Conservation (phyloP, 92 coral and sea anemone genomes). For the Plumapathes pennacea region DNA sequence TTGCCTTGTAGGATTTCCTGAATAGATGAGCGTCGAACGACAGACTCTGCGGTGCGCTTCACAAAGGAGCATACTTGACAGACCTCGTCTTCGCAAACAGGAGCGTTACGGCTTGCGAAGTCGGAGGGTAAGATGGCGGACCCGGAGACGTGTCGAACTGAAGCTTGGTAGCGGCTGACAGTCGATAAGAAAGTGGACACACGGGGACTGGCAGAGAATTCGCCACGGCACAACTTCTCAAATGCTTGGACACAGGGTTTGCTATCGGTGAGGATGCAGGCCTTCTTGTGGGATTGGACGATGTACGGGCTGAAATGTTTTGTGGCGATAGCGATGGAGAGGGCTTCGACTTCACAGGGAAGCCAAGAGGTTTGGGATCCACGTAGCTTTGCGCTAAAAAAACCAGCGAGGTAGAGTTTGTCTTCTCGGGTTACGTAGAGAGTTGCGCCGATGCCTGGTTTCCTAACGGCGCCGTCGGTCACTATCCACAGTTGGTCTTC, state of each 20-base stretch:
- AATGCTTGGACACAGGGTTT: constrained; percentile 55
- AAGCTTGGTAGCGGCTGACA: constrained; percentile 52
- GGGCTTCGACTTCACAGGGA: constrained; percentile 54
- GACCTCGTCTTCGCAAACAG: constrained; percentile 28
- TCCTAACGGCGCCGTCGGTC: constrained; percentile 53
- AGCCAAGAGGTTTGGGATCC: constrained; percentile 47
- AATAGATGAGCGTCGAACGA: constrained; percentile 18
- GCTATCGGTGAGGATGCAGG: constrained; percentile 46
- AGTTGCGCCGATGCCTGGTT: constrained; percentile 61
- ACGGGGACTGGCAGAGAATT: constrained; percentile 55
- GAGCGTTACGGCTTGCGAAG: constrained; percentile 49
- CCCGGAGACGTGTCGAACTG: constrained; percentile 37
- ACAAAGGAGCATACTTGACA: constrained; percentile 51
- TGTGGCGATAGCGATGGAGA: constrained; percentile 33
- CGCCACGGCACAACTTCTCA: constrained; percentile 51
- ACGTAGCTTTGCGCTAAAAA: constrained; percentile 53
- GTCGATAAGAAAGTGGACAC: constrained; percentile 53
- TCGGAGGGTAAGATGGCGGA: constrained; percentile 51
- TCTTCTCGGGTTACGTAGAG: constrained; percentile 44
- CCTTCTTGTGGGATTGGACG: constrained; percentile 24
- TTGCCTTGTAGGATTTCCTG: constrained; percentile 32
- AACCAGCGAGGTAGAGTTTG: constrained; percentile 17
- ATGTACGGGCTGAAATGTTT: constrained; percentile 48
- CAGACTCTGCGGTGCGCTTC: constrained; percentile 27
- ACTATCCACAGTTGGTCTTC: constrained; percentile 63